Evolutionary conservation across 2,113 vertebrate species (phyloP), one percentile per base, ranked within the genome.

Genomic region (Loxodonta africana): DNA sequence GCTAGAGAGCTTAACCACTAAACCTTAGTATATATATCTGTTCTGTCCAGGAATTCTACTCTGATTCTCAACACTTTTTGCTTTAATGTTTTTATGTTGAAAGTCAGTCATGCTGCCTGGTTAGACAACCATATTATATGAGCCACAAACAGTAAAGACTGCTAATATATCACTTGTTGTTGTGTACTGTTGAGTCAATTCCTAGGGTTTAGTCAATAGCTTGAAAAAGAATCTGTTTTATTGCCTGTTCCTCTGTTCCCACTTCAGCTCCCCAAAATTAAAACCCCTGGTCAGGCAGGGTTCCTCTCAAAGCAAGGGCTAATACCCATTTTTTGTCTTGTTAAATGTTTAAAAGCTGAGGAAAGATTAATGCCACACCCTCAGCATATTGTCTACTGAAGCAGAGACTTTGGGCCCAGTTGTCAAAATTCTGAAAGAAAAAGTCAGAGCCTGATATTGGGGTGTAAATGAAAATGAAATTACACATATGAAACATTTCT

Each of bases 401-500:
- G 48, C 4, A 80, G 63, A 94, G 14, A 57, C 37, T 69, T 67
- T 23, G 33, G 41, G 33, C 7, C 77, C 63, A 90, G 23, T 74
- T 83, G 33, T 25, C 37, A 95, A 67, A 82, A 53, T 89, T 90
- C 88, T 95, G 20, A 90, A 90, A 83, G 62, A 90, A 83, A 18
- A 60, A 46, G 53, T 73, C 67, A 90, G 85, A 88, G 44, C 57
- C 53, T 94, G 67, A 28, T 53, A 51, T 48, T 86, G 78, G 78
- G 33, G 14, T 74, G 0, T 67, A 81, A 80, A 91, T 84, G 53
- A 84, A 93, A 95, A 85, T 41, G 3, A 94, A 92, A 33, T 94
- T 62, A 94, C 44, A 65, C 3, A 20, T 83, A 12, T 46, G 3
- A 4, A 46, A 67, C 18, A 53, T 80, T 77, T 87, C 65, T 3